Conservation (phyloP, 2,113 vertebrate species). For the Fukomys damarensis region DNA sequence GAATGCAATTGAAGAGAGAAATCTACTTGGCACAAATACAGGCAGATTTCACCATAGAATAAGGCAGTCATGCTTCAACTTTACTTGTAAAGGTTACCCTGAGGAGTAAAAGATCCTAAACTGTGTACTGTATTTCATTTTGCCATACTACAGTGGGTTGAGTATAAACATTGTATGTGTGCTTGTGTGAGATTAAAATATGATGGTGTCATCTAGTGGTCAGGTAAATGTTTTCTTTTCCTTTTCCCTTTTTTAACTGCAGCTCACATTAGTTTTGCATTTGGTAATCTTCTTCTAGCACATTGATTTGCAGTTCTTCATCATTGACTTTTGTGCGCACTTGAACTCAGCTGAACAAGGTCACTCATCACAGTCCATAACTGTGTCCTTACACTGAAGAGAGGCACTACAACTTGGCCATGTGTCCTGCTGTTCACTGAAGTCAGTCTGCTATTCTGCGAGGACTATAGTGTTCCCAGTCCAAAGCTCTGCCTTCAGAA, state of each 20-base stretch:
- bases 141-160: not conserved
- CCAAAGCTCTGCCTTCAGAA: not conserved
- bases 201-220: not conserved
- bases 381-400: not conserved
- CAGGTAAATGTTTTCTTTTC: not conserved
- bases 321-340: not conserved
- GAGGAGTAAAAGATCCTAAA: fast-evolving
- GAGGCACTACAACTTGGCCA: fast-evolving
- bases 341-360: not conserved
- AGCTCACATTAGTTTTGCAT: not conserved
- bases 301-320: not conserved
- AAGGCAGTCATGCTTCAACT: not conserved
- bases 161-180: fast-evolving
- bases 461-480: not conserved
- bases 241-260: not conserved
- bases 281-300: not conserved
- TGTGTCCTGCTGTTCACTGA: not conserved
- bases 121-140: not conserved
- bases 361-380: not conserved
- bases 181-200: not conserved
- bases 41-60: not conserved
- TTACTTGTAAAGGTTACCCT: not conserved
- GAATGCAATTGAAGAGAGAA: not conserved
- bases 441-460: not conserved
- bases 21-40: not conserved